phyloP scores from a whole-genome alignment of 1,140 invertebrate species.

The Aphis craccivora region DNA sequence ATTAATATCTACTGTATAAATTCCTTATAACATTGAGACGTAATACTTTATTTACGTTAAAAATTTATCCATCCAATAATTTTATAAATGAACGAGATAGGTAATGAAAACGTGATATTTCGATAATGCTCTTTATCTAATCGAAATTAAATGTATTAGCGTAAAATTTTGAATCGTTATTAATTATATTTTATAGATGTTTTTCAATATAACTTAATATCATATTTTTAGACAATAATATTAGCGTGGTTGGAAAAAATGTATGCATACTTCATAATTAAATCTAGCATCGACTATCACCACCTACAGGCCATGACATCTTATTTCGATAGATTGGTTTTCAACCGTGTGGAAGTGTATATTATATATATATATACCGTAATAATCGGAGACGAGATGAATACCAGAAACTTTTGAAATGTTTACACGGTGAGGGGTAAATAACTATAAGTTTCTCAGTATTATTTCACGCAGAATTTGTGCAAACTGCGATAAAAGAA shows the following conservation, averaged over 20 bases:
- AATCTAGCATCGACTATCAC: background rate
- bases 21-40: no score
- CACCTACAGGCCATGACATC: background rate
- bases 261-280: background rate
- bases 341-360: background rate
- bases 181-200: background rate
- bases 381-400: background rate
- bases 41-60: background rate
- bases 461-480: background rate
- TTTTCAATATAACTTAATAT: background rate
- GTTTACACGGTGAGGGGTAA: background rate
- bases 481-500: constrained; percentile 29
- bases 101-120: background rate
- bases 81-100: background rate
- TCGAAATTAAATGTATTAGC: background rate
- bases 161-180: background rate
- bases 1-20: background rate
- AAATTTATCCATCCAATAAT: background rate
- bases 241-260: background rate
- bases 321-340: background rate
- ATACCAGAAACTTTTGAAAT: constrained; percentile 18
- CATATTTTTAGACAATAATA: background rate
- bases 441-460: constrained; percentile 5
- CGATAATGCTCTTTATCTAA: background rate
- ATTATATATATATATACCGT: background rate